Evolutionary conservation across 37 sponge, comb jelly and placozoan species (phyloP).

Genomic region (Halichondria panicea): DNA sequence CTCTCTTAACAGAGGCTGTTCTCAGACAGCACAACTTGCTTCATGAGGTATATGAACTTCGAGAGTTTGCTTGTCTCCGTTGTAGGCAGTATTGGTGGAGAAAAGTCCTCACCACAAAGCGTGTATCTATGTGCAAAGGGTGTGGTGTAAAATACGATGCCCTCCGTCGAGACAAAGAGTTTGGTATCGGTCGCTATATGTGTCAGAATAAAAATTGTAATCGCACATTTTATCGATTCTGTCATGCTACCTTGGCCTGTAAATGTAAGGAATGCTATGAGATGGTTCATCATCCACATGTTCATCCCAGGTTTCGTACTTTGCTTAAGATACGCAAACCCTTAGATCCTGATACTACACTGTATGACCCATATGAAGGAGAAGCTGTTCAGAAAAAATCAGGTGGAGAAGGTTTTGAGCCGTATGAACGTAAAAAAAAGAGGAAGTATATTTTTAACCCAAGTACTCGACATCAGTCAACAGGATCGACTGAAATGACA

Average conservation of each 20-base stretch:
- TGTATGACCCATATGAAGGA: background rate
- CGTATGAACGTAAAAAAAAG: background rate
- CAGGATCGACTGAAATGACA: conserved; percentile 26
- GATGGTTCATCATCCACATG: background rate
- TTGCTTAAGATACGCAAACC: no score
- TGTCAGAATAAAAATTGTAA: conserved; percentile 21
- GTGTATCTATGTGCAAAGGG: conserved; percentile 24
- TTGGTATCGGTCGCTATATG: conserved; percentile 24
- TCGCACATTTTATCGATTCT: conserved; percentile 2
- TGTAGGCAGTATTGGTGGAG: conserved; percentile 39
- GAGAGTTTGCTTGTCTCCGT: conserved; percentile 37
- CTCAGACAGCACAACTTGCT: no score
- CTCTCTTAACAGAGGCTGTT: no score
- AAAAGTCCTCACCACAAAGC: conserved; percentile 14
- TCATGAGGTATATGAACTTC: no score
- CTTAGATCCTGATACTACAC: background rate
- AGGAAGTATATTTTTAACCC: conserved; percentile 1
- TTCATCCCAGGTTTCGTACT: conserved; percentile 6
- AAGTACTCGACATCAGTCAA: conserved; percentile 15
- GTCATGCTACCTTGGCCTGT: background rate
- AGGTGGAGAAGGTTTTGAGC: no score
- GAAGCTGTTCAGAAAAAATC: no score
- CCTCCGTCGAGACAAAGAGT: conserved; percentile 30
- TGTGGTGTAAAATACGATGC: conserved; percentile 37
- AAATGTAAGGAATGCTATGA: conserved; percentile 8